Percentiles rank a stretch among this genome's conserved stretches.
Evolutionary conservation across 1,140 invertebrate species (phyloP).

Genomic region (Phthorimaea operculella): DNA sequence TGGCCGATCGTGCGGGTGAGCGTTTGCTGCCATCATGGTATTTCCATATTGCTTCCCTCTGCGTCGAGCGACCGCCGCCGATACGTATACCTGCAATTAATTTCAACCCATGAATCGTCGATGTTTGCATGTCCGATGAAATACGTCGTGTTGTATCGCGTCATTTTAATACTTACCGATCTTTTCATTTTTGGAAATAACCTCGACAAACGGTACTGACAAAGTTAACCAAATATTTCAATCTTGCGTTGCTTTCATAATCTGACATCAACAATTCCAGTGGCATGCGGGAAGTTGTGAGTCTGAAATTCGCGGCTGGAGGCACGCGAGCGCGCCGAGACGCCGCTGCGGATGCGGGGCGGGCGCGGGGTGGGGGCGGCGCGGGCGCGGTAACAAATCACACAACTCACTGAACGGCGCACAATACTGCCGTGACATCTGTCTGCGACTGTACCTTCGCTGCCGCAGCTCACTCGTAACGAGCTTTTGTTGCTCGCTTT

Average conservation of each 20-base stretch:
- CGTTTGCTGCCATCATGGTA: too few species aligned
- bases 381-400: neutral
- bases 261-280: neutral
- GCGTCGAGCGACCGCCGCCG: neutral
- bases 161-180: too few species aligned
- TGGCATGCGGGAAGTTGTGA: neutral
- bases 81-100: neutral
- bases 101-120: neutral
- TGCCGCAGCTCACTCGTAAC: neutral
- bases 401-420: neutral
- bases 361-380: neutral
- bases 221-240: neutral
- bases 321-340: neutral
- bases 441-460: neutral
- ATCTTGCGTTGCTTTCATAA: neutral
- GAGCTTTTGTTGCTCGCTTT: neutral
- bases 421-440: conserved; percentile 1
- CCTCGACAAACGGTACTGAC: neutral
- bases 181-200: too few species aligned
- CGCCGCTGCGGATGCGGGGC: neutral
- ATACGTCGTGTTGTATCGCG: too few species aligned
- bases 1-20: too few species aligned
- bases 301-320: neutral
- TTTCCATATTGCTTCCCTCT: too few species aligned
- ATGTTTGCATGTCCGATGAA: neutral